Percentiles rank a stretch among this genome's conserved stretches.
These are phyloP conservation scores for Nematopogon swammerdamellus DNA, from an alignment of 2,888 invertebrate species.

Conservation along the genomic window DNA sequence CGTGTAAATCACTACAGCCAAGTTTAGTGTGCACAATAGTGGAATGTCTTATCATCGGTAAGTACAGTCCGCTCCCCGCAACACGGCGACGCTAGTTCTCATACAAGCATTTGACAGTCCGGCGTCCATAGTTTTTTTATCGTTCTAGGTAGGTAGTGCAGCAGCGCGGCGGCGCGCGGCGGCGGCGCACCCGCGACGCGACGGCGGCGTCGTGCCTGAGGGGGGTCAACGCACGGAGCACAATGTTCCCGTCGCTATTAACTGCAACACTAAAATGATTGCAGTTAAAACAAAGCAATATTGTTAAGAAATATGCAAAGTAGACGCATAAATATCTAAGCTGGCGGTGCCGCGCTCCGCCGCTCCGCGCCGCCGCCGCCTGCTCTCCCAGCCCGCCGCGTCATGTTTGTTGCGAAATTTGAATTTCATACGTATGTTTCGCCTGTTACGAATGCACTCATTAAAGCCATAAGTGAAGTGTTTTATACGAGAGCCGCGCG, in stretches of 20 bases:
- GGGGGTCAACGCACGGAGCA: background rate
- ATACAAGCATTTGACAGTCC: too few species aligned
- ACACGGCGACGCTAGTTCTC: too few species aligned
- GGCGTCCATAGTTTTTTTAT: too few species aligned
- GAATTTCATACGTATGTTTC: conserved; percentile 57
- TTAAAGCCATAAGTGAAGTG: conserved; percentile 56
- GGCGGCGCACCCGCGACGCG: too few species aligned
- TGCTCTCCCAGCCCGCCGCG: background rate
- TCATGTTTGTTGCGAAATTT: conserved; percentile 25
- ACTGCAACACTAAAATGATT: background rate
- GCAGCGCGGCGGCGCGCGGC: too few species aligned
- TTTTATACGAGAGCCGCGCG: conserved; percentile 7
- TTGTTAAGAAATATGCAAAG: background rate
- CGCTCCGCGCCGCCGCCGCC: background rate
- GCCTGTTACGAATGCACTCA: conserved; percentile 56
- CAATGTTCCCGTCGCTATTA: background rate
- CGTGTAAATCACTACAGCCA: too few species aligned
- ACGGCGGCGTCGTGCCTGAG: too few species aligned
- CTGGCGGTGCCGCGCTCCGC: too few species aligned
- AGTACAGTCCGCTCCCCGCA: too few species aligned
- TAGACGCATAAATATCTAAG: background rate
- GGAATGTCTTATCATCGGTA: too few species aligned
- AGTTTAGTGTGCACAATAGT: too few species aligned
- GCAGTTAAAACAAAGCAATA: background rate
- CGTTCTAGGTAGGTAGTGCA: too few species aligned